Conservation (phyloP, 2,888 invertebrate species). For the Harpalus rufipes region DNA sequence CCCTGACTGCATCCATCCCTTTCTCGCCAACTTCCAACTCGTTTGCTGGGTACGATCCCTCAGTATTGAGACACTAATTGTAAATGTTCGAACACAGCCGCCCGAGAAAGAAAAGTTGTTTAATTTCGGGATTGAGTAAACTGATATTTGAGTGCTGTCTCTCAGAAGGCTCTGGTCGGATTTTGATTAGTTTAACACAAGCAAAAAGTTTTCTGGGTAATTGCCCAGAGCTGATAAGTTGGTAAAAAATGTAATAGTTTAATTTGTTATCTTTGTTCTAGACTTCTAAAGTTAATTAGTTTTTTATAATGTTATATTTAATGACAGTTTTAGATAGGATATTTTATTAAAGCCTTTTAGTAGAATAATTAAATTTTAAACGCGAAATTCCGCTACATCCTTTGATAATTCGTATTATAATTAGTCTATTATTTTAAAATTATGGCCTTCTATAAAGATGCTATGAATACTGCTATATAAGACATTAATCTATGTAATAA, state of each 20-base stretch:
- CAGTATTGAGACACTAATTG: conserved; percentile 50
- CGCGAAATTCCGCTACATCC: conserved; percentile 18
- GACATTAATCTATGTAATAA: neutral
- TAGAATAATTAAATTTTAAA: conserved; percentile 25
- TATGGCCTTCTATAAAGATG: conserved; percentile 26
- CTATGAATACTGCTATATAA: neutral
- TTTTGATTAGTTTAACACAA: conserved; percentile 44
- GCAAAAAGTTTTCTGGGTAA: conserved; percentile 43
- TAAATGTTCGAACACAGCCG: conserved; percentile 40
- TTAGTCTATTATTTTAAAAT: conserved; percentile 15
- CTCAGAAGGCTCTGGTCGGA: conserved; percentile 42
- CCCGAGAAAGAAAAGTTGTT: conserved; percentile 44
- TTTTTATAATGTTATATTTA: conserved; percentile 46
- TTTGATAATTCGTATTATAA: conserved; percentile 27
- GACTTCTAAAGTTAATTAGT: conserved; percentile 39
- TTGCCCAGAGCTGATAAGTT: conserved; percentile 35
- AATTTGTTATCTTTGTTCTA: conserved; percentile 50
- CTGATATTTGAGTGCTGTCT: conserved; percentile 49
- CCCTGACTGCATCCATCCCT: neutral
- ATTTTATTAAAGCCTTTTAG: conserved; percentile 35
- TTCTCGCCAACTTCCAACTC: neutral
- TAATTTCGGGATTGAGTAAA: conserved; percentile 47
- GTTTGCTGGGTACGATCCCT: conserved; percentile 23
- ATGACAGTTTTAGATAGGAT: conserved; percentile 48
- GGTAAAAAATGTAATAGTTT: conserved; percentile 45